These are phyloP conservation scores for Anhinga rufa DNA, from an alignment of 2,113 vertebrate species.

Conservation along the genomic window DNA sequence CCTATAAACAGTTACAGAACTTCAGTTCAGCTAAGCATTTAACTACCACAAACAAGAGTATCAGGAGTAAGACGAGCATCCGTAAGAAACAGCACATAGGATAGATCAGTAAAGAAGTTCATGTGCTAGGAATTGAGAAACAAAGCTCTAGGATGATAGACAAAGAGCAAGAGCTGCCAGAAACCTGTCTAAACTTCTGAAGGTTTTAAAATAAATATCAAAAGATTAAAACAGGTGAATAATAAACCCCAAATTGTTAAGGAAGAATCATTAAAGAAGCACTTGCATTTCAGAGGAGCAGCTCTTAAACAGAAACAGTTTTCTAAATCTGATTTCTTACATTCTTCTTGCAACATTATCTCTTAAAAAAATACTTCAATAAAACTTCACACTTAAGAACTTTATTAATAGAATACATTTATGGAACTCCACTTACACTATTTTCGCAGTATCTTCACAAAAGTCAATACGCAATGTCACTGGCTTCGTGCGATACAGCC, in stretches of 20 bases:
- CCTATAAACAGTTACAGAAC: background rate
- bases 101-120: background rate
- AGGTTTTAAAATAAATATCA: background rate
- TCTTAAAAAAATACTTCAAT: background rate
- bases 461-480: slow-evolving; percentile 77
- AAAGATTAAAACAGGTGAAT: background rate
- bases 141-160: background rate
- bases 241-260: background rate
- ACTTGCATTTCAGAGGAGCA: background rate
- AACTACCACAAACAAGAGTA: background rate
- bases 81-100: background rate
- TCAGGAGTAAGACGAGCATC: background rate
- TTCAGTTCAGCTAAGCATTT: background rate
- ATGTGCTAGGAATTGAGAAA: background rate
- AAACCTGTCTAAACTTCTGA: background rate
- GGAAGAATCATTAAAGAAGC: background rate
- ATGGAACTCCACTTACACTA: slow-evolving; percentile 74
- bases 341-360: background rate
- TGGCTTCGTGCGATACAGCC: slow-evolving; percentile 79
- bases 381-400: background rate
- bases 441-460: slow-evolving; percentile 67
- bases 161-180: background rate
- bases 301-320: background rate
- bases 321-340: background rate
- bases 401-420: background rate